Evolutionary conservation across 2,888 invertebrate genomes (phyloP).

Genomic region (Nezara viridula): DNA sequence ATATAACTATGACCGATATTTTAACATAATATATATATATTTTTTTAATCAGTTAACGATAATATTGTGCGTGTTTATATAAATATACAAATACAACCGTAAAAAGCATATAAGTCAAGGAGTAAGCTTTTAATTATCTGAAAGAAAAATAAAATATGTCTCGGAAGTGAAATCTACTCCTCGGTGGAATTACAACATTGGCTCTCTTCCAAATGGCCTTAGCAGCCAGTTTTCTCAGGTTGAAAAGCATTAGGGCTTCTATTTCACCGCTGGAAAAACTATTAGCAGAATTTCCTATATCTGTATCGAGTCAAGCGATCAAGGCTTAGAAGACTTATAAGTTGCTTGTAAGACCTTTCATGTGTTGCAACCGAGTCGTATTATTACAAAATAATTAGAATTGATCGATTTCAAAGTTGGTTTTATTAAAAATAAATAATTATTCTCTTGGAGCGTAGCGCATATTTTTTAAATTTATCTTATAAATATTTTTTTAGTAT

Average conservation of each 20-base stretch:
- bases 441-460: too few species aligned
- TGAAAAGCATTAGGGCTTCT: background rate
- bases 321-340: background rate
- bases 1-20: too few species aligned
- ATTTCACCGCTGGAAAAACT: background rate
- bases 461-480: too few species aligned
- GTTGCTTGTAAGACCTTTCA: background rate
- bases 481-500: too few species aligned
- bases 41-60: too few species aligned
- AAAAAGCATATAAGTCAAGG: background rate
- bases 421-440: too few species aligned
- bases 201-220: background rate
- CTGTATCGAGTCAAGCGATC: background rate
- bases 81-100: background rate
- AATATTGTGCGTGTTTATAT: background rate
- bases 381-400: too few species aligned
- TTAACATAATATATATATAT: too few species aligned
- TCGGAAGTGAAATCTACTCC: conserved; percentile 35
- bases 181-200: conserved; percentile 4
- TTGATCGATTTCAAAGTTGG: too few species aligned
- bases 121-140: background rate
- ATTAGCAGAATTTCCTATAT: background rate
- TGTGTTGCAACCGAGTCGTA: too few species aligned
- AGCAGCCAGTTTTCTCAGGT: conserved; percentile 23
- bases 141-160: conserved; percentile 16